phyloP scores from a whole-genome alignment of 2,113 vertebrate species.

The Neoarius graeffei region DNA sequence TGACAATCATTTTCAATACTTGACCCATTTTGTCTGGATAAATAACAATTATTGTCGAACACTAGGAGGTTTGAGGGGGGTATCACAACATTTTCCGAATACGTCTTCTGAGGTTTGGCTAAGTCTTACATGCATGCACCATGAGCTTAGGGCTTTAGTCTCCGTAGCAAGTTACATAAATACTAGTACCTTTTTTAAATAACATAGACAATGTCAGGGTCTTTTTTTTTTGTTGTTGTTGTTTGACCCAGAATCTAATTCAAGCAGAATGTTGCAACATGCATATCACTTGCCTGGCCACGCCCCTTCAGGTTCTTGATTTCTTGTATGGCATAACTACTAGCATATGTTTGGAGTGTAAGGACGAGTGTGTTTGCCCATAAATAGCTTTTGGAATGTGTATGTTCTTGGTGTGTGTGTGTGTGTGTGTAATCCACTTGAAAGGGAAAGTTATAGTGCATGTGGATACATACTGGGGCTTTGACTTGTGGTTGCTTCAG shows the following conservation, averaged over 20 bases:
- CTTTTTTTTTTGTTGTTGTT: background rate
- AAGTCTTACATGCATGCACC: background rate
- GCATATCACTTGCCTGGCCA: conserved; percentile 35
- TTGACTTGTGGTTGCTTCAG: conserved; percentile 49
- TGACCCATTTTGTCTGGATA: conserved; percentile 9
- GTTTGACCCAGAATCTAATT: conserved; percentile 46
- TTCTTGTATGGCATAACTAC: conserved; percentile 53
- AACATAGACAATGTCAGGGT: background rate
- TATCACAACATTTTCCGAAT: background rate
- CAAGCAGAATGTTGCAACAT: conserved; percentile 51
- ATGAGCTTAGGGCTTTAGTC: background rate
- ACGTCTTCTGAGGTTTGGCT: conserved; percentile 21
- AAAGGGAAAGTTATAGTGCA: conserved; percentile 46
- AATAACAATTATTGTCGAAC: background rate
- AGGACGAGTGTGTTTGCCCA: conserved; percentile 44
- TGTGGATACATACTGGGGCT: conserved; percentile 40
- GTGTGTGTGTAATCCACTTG: conserved; percentile 44
- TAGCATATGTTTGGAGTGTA: conserved; percentile 59
- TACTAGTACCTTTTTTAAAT: background rate
- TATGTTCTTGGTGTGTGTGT: conserved; percentile 16
- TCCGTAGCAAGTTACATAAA: conserved; percentile 5
- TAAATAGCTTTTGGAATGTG: conserved; percentile 43
- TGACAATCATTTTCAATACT: conserved; percentile 16
- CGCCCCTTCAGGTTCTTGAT: conserved; percentile 38
- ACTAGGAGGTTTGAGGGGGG: background rate